Base-by-base conservation (phyloP, 2,888 invertebrate genomes). In the Zygogramma bicolorata region DNA sequence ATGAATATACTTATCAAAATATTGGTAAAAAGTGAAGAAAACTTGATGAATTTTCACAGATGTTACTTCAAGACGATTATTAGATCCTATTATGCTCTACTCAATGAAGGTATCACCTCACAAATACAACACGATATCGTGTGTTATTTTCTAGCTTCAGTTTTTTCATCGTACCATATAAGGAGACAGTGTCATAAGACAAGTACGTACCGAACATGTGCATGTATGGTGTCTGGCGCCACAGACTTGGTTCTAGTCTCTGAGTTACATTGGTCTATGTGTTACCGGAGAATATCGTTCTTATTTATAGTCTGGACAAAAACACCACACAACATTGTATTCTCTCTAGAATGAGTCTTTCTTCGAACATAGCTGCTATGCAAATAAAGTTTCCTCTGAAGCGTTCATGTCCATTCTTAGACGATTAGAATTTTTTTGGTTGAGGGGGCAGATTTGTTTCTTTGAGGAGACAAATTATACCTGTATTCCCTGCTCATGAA, bases 181-280 rank as follows among this genome's bases (percentile, higher is more conserved):
- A 73, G 76, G 76, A 68, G 73, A 71, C 65, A 76, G 68, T 73
- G 75, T 76, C 75, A 75, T 72, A 66, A 53, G 66, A 70, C 72
- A 68, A 71, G 71, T 72, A 71, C 67, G 69, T 66, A 25, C 40
- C 62, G 58, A 73, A 73, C 77, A 75, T 77, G 72, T 77, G 74
- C 75, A 71, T 77, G 71, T 76, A 73, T 61, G 69, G 75, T 68
- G 71, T 74, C 71, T 75, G 75, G 77, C 77, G 77, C 77, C 77
- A 74, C 63, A 63, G 67, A 70, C 59, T 49, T 31, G 59, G 63
- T 70, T 34, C 65, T 71, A 49, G 20, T 38, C 49, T 70, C 61
- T 18, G 49, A 42, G 60, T 68, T 68, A 42, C 68, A 70, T 66
- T 60, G 27, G 63, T 49, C 65, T 71, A 73, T 74, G 73, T 77